Evolutionary conservation across 2,797 vertebrate species (phyloP).

Genomic region (Muraenolepis orangiensis): DNA sequence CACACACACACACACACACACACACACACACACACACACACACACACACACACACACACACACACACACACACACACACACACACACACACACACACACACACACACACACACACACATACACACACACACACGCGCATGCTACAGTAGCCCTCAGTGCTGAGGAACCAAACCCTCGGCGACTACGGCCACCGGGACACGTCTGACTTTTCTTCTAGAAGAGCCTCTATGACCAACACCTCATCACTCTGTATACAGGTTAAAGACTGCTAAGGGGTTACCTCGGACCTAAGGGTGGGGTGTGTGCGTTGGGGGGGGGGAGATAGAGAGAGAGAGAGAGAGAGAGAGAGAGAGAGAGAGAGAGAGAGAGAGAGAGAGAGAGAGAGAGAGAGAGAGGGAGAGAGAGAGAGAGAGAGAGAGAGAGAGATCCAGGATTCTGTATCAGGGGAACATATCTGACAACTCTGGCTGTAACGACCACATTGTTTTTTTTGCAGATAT

Average conservation of each 20-base stretch:
- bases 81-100: no score
- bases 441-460: constrained; percentile 30
- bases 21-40: no score
- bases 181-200: constrained; percentile 18
- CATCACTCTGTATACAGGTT: no score
- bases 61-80: no score
- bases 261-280: constrained; percentile 13
- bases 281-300: no score
- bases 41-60: no score
- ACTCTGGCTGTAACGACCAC: constrained; percentile 46
- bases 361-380: constrained; percentile 30
- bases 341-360: no score
- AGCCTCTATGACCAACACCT: neutral
- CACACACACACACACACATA: no score
- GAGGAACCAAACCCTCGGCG: constrained; percentile 24
- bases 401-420: constrained; percentile 15
- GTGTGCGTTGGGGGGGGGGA: no score
- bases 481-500: neutral
- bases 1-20: no score
- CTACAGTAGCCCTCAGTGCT: constrained; percentile 42
- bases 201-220: constrained; percentile 19
- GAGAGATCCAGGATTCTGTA: constrained; percentile 30
- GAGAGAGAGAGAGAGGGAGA: constrained; percentile 41
- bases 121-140: constrained; percentile 9
- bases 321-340: no score